phyloP scores from a whole-genome alignment of 2,113 vertebrate genomes.

The Hippocampus abdominalis region DNA sequence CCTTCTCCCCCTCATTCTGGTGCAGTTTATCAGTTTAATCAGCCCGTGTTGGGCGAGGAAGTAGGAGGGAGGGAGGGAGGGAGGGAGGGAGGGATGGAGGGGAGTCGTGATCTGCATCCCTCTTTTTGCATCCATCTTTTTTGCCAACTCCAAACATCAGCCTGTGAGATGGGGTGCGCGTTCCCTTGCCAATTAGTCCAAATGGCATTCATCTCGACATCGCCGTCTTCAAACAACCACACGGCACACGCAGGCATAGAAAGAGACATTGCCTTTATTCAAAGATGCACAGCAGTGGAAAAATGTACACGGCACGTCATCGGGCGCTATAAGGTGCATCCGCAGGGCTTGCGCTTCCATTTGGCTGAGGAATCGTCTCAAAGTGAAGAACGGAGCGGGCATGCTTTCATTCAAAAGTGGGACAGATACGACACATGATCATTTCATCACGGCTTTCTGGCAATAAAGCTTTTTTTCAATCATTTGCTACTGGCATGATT shows the following conservation, averaged over 20 bases:
- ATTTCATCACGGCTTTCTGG: slow-evolving; percentile 66
- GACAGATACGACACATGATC: slow-evolving; percentile 66
- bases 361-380: slow-evolving; percentile 25
- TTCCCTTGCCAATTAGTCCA: slow-evolving; percentile 66
- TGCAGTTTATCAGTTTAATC: slow-evolving; percentile 62
- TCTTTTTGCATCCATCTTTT: slow-evolving; percentile 54
- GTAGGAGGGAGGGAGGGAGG: background rate
- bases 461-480: slow-evolving; percentile 68
- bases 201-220: slow-evolving; percentile 49
- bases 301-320: slow-evolving; percentile 39
- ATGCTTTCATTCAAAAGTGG: slow-evolving; percentile 51
- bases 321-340: slow-evolving; percentile 35
- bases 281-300: slow-evolving; percentile 50
- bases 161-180: slow-evolving; percentile 50
- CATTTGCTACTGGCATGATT: slow-evolving; percentile 57
- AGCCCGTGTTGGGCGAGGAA: slow-evolving; percentile 24
- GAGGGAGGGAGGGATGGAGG: background rate
- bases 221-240: slow-evolving; percentile 53
- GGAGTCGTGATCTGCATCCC: slow-evolving; percentile 29
- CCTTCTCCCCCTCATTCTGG: slow-evolving; percentile 31
- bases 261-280: slow-evolving; percentile 58
- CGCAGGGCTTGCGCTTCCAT: slow-evolving; percentile 38
- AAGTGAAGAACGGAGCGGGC: slow-evolving; percentile 4
- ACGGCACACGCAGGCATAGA: slow-evolving; percentile 37
- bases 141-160: slow-evolving; percentile 51